Evolutionary conservation across 2,113 vertebrate species (phyloP), one percentile per base, ranked within the genome.

Genomic region (Perca schrenkii): DNA sequence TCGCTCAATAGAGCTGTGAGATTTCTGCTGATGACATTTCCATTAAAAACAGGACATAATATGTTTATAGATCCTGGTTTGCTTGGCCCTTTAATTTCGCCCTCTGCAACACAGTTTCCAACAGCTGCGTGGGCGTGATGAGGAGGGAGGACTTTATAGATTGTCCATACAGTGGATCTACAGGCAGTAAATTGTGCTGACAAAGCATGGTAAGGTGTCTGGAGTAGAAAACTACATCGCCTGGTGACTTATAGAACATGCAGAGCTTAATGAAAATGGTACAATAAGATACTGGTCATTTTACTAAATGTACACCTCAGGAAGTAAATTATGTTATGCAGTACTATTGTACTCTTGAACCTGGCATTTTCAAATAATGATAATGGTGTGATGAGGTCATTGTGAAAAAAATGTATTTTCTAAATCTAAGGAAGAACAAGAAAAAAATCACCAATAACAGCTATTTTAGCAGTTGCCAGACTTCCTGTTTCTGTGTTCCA

Each of bases 11-110:
- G 84, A 91, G 88, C 79, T 82, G 80, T 63, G 73, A 80, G 84
- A 84, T 83, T 91, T 92, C 73, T 89, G 88, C 86, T 91, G 90
- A 93, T 92, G 89, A 93, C 91, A 91, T 93, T 94, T 93, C 88
- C 83, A 91, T 91, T 84, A 90, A 88, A 89, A 91, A 89, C 89
- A 64, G 86, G 80, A 86, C 92, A 91, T 92, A 93, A 93, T 93
- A 91, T 90, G 90, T 94, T 94, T 94, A 95, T 95, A 88, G 94
- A 95, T 95, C 86, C 72, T 61, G 49, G 86, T 87, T 91, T 92
- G 86, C 85, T 85, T 84, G 88, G 88, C 43, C 82, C 89, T 90
- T 92, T 94, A 90, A 94, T 94, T 95, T 93, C 89, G 90, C 91
- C 78, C 74, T 19, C 74, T 86, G 89, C 84, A 92, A 93, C 93